A percentile compares a stretch with the other conserved stretches of the same genome.
phyloP scores from a whole-genome alignment of 2,888 invertebrate genomes.

The Odontocerum albicorne region DNA sequence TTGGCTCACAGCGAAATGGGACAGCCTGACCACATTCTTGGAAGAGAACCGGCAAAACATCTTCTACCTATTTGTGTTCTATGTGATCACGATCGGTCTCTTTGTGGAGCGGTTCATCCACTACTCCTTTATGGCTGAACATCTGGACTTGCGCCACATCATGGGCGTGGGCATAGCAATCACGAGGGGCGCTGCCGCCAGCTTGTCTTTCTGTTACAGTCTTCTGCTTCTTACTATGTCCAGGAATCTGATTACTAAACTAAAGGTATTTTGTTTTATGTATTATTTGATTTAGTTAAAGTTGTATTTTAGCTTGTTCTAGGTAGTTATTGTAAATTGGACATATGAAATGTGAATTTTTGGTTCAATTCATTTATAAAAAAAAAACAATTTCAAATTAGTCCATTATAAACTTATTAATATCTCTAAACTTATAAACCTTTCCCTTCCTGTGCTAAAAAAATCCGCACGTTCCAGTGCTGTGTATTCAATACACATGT shows the following conservation, averaged over 20 bases:
- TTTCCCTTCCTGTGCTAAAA: too few species aligned
- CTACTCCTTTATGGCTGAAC: slow-evolving; percentile 96
- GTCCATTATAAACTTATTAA: too few species aligned
- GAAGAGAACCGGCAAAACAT: slow-evolving; percentile 97
- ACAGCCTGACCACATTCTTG: slow-evolving; percentile 84
- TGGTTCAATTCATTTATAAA: too few species aligned
- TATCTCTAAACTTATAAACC: too few species aligned
- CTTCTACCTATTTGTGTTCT: slow-evolving; percentile 92
- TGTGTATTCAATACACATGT: too few species aligned
- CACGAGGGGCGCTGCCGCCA: slow-evolving; percentile 91
- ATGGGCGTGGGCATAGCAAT: slow-evolving; percentile 98
- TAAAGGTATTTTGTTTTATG: slow-evolving; percentile 58
- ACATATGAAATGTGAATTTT: too few species aligned
- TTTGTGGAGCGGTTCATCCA: slow-evolving; percentile 95
- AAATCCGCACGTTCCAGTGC: too few species aligned
- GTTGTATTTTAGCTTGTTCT: slow-evolving; percentile 8
- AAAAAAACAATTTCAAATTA: too few species aligned
- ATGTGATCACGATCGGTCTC: slow-evolving; percentile 90
- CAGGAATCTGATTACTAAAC: slow-evolving; percentile 84
- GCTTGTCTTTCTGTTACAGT: slow-evolving; percentile 92
- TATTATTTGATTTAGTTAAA: background rate
- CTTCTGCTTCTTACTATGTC: slow-evolving; percentile 92
- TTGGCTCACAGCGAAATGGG: slow-evolving; percentile 79
- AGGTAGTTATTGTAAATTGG: too few species aligned
- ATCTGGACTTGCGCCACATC: slow-evolving; percentile 90